Evolutionary conservation across 2,113 vertebrate species (phyloP).

Genomic region (Cryptotis parvus): DNA sequence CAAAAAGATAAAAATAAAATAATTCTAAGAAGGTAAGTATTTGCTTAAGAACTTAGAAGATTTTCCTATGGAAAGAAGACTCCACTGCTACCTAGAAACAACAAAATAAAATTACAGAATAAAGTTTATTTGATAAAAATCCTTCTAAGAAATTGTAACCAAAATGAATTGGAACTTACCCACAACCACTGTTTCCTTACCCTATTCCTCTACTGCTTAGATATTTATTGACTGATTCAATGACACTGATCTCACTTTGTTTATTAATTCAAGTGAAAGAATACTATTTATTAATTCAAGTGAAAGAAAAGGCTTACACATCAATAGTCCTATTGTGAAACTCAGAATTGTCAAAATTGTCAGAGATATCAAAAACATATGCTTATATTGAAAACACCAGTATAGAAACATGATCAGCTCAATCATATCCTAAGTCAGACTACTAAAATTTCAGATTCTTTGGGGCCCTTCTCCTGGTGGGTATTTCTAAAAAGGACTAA

Average conservation of each 20-base stretch:
- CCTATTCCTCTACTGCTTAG: not conserved
- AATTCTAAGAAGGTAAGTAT: not conserved
- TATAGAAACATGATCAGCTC: not conserved
- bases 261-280: conserved; percentile 9
- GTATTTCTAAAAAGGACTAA: not conserved
- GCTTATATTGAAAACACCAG: not conserved
- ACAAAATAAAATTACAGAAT: conserved; percentile 31
- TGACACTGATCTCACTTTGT: not conserved
- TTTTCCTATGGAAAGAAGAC: not conserved
- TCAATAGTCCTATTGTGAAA: conserved; percentile 16
- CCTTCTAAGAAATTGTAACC: not conserved
- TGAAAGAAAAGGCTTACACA: not conserved
- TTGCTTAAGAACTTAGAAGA: not conserved
- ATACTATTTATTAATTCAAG: conserved; percentile 28
- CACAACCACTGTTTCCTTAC: not conserved
- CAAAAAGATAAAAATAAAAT: not conserved
- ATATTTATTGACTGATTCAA: not conserved
- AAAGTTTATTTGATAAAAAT: not conserved
- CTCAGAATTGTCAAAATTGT: conserved; percentile 3
- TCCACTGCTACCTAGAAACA: not conserved
- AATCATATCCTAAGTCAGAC: not conserved
- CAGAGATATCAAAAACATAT: conserved; percentile 1
- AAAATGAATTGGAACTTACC: not conserved
- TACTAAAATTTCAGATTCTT: not conserved
- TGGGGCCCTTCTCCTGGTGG: not conserved